Evolutionary conservation across 2,888 invertebrate genomes (phyloP).

Genomic region (Thyatira batis): DNA sequence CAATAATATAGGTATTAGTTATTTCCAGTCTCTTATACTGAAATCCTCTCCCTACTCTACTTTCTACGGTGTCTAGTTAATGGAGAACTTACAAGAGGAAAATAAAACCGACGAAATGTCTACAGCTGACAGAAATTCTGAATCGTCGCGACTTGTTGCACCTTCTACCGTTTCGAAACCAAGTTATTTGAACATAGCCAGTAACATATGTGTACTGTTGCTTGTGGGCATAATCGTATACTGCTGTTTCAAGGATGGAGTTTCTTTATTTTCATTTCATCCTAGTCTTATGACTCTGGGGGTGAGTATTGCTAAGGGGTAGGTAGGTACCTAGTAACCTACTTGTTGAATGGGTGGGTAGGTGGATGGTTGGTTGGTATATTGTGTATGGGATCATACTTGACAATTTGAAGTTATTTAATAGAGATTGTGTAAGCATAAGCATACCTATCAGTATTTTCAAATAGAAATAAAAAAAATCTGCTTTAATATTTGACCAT

Average conservation of each 20-base stretch:
- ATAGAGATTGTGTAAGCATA: too few species aligned
- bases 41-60: slow-evolving; percentile 9
- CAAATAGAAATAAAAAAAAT: too few species aligned
- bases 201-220: slow-evolving; percentile 60
- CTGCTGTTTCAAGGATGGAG: slow-evolving; percentile 62
- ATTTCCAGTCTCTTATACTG: slow-evolving; percentile 1
- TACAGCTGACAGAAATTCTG: slow-evolving; percentile 54
- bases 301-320: slow-evolving; percentile 48
- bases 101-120: slow-evolving; percentile 49
- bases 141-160: slow-evolving; percentile 63
- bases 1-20: too few species aligned
- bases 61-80: slow-evolving; percentile 13
- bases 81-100: slow-evolving; percentile 36
- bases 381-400: too few species aligned
- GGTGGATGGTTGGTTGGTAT: too few species aligned
- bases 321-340: too few species aligned
- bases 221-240: slow-evolving; percentile 62
- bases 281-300: slow-evolving; percentile 73
- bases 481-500: too few species aligned
- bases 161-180: slow-evolving; percentile 50
- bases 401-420: too few species aligned
- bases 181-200: slow-evolving; percentile 65
- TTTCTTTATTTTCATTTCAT: slow-evolving; percentile 71
- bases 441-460: too few species aligned
- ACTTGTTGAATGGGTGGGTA: too few species aligned